Conservation (phyloP, 2,797 vertebrate genomes). For the Cetoscarus ocellatus region DNA sequence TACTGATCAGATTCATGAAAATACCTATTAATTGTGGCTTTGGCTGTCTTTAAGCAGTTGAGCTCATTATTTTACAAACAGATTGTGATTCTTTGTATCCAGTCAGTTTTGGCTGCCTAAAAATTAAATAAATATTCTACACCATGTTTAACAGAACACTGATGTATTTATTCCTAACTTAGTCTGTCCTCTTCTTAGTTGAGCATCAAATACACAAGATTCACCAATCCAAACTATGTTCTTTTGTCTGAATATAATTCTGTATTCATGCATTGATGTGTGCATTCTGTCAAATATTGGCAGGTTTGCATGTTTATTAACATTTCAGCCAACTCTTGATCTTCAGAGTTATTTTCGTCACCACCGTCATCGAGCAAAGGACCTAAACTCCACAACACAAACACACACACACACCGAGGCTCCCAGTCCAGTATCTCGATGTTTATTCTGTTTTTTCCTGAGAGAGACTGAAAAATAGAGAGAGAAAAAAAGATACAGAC, state of each 20-base stretch:
- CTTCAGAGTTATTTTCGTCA: constrained; percentile 23
- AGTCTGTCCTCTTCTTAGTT: neutral
- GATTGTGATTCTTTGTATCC: neutral
- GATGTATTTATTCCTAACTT: neutral
- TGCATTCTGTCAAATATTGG: constrained; percentile 6
- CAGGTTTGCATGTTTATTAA: constrained; percentile 13
- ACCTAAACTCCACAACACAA: constrained; percentile 29
- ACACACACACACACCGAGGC: constrained; percentile 12
- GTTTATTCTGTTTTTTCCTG: constrained; percentile 58
- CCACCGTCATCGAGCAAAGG: constrained; percentile 25
- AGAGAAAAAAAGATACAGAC: constrained; percentile 21
- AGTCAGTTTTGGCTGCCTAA: neutral
- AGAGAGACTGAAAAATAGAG: constrained; percentile 43
- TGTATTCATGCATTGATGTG: constrained; percentile 5
- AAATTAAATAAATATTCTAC: neutral
- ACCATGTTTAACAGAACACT: neutral
- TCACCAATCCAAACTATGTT: neutral
- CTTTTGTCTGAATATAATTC: neutral
- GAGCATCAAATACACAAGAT: constrained; percentile 4
- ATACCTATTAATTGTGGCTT: neutral
- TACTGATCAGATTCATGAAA: too few relatives aligned
- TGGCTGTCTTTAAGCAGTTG: neutral
- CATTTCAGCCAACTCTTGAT: constrained; percentile 22
- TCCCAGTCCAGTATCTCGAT: constrained; percentile 37
- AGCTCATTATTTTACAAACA: neutral